Evolutionary conservation across 2,888 invertebrate species (phyloP).

Genomic region (Leucoptera coffeella): DNA sequence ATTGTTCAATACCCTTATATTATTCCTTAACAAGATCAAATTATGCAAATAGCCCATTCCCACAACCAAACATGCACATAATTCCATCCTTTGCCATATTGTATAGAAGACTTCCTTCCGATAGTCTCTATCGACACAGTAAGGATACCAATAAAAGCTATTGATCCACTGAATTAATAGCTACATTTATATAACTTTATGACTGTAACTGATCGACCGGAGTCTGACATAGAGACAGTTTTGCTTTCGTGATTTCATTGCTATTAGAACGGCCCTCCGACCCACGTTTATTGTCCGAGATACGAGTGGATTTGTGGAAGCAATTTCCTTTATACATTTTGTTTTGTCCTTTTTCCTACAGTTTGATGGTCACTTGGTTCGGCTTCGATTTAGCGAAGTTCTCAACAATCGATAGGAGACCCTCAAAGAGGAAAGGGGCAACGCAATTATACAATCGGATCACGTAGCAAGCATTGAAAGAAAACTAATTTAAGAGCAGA

Average conservation of each 20-base stretch:
- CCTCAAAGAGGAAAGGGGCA: conserved; percentile 20
- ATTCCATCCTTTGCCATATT: too few species aligned
- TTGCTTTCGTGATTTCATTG: conserved; percentile 53
- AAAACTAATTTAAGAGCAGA: conserved; percentile 39
- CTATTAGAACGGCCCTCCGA: conserved; percentile 46
- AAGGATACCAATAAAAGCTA: too few species aligned
- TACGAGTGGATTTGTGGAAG: conserved; percentile 54
- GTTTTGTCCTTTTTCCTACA: conserved; percentile 51
- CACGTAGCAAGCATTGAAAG: conserved; percentile 33
- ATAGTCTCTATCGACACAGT: too few species aligned
- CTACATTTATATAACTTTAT: too few species aligned
- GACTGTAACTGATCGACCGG: conserved; percentile 21
- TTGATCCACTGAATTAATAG: too few species aligned
- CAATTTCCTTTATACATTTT: conserved; percentile 55
- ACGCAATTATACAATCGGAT: conserved; percentile 36
- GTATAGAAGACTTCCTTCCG: too few species aligned
- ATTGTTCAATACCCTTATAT: too few species aligned
- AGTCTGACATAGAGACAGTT: conserved; percentile 36
- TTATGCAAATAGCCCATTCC: too few species aligned
- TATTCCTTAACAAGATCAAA: too few species aligned
- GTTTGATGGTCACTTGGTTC: conserved; percentile 47
- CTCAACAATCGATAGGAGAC: conserved; percentile 21
- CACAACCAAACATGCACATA: too few species aligned
- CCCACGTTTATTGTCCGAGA: conserved; percentile 50
- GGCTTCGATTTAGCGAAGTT: conserved; percentile 44